Evolutionary conservation across 2,797 vertebrate genomes (phyloP).

Genomic region (Gambusia yucatana): DNA sequence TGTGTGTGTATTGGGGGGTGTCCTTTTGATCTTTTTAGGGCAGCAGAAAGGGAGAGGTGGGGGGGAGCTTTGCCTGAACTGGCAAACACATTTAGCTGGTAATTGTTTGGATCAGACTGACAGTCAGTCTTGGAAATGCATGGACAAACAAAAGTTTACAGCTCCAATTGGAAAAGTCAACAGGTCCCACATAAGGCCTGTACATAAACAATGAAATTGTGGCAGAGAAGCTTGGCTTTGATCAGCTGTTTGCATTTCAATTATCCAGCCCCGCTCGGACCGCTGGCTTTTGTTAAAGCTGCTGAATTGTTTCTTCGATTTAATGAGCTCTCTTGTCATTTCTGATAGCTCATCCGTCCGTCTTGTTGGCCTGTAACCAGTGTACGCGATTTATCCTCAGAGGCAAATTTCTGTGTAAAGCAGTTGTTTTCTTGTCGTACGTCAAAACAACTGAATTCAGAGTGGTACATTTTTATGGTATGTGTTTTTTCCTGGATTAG

Average conservation of each 20-base stretch:
- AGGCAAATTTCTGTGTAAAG: neutral
- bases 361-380: neutral
- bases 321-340: conserved; percentile 38
- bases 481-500: neutral
- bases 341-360: conserved; percentile 47
- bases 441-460: neutral
- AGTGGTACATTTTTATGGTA: neutral
- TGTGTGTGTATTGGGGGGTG: conserved; percentile 13
- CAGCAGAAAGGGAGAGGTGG: conserved; percentile 48
- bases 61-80: conserved; percentile 70
- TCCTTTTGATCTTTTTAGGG: conserved; percentile 85
- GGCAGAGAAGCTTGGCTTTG: conserved; percentile 72
- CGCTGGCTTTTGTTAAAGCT: conserved; percentile 51
- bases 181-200: conserved; percentile 74
- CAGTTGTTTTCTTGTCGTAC: neutral
- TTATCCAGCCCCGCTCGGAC: conserved; percentile 60
- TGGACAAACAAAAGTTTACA: conserved; percentile 85
- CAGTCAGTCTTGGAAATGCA: conserved; percentile 82
- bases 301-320: conserved; percentile 45
- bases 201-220: conserved; percentile 78
- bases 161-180: conserved; percentile 85
- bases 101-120: conserved; percentile 84
- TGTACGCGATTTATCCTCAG: conserved; percentile 3
- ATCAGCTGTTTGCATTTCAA: conserved; percentile 79
- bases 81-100: conserved; percentile 85